These are phyloP conservation scores for Mobula hypostoma DNA, from an alignment of 2,113 vertebrate genomes.

Conservation along the genomic window DNA sequence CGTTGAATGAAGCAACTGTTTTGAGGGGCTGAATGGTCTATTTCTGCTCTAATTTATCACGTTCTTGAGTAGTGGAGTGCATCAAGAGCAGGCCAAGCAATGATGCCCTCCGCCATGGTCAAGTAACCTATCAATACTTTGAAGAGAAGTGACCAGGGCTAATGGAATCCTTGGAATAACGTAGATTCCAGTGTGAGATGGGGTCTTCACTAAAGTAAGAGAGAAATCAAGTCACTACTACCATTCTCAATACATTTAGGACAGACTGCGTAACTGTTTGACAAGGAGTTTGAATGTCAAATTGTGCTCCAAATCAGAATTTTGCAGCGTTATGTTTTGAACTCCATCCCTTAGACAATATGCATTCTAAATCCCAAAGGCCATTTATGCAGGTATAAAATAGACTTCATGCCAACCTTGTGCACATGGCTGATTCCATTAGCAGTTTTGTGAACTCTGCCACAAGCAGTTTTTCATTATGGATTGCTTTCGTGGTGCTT, in stretches of 20 bases:
- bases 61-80: too few relatives aligned
- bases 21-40: too few relatives aligned
- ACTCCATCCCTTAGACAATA: background rate
- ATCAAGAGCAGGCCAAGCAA: background rate
- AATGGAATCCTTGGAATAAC: background rate
- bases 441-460: background rate
- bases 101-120: background rate
- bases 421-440: background rate
- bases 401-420: background rate
- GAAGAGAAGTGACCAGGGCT: background rate
- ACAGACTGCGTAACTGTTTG: background rate
- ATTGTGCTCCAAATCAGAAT: background rate
- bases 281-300: background rate
- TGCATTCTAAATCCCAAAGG: background rate
- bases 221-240: background rate
- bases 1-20: too few relatives aligned
- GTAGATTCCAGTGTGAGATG: background rate
- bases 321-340: background rate
- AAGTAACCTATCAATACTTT: background rate
- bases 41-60: too few relatives aligned
- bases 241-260: background rate
- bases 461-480: background rate
- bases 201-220: background rate
- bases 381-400: background rate
- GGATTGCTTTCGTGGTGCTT: background rate